Percentiles rank a stretch among this genome's conserved stretches.
Conservation (phyloP, 2,888 invertebrate genomes). For the Cacoxenus indagator region DNA sequence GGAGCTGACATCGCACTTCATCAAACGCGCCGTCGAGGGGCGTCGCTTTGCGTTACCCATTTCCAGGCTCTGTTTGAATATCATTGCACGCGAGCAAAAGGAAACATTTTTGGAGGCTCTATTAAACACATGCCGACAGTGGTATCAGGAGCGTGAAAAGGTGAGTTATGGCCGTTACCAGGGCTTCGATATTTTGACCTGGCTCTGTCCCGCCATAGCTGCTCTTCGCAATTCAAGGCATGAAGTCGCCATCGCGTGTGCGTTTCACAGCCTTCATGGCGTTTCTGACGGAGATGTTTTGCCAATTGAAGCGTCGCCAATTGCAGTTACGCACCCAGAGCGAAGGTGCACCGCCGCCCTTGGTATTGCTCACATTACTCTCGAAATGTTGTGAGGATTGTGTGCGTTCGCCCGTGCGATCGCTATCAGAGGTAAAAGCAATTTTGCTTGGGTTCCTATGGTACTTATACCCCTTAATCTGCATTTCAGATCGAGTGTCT, state of each 20-base stretch:
- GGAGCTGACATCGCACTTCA: conserved; percentile 86
- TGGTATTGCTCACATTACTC: conserved; percentile 85
- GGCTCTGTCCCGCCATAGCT: conserved; percentile 47
- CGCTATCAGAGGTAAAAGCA: conserved; percentile 80
- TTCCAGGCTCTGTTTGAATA: conserved; percentile 86
- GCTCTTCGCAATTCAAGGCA: conserved; percentile 69
- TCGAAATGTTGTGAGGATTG: conserved; percentile 92
- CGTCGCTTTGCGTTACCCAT: conserved; percentile 83
- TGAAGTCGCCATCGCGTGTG: conserved; percentile 76
- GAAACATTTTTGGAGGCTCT: conserved; percentile 92
- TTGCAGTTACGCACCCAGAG: conserved; percentile 73
- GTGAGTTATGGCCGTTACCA: too few relatives aligned
- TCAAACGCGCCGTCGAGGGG: conserved; percentile 85
- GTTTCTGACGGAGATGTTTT: conserved; percentile 91
- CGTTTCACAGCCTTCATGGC: conserved; percentile 88
- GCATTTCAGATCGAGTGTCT: conserved; percentile 83
- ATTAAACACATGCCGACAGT: conserved; percentile 90
- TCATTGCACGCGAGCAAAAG: conserved; percentile 88
- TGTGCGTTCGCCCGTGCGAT: conserved; percentile 85
- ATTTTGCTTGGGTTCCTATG: not conserved
- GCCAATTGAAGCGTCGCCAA: conserved; percentile 82
- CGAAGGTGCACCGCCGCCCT: conserved; percentile 77
- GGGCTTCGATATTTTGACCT: conserved; percentile 1
- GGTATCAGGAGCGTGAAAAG: conserved; percentile 87
- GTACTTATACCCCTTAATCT: not conserved